Base-by-base conservation (phyloP, 2,113 vertebrate species). In the Pteronura brasiliensis region DNA sequence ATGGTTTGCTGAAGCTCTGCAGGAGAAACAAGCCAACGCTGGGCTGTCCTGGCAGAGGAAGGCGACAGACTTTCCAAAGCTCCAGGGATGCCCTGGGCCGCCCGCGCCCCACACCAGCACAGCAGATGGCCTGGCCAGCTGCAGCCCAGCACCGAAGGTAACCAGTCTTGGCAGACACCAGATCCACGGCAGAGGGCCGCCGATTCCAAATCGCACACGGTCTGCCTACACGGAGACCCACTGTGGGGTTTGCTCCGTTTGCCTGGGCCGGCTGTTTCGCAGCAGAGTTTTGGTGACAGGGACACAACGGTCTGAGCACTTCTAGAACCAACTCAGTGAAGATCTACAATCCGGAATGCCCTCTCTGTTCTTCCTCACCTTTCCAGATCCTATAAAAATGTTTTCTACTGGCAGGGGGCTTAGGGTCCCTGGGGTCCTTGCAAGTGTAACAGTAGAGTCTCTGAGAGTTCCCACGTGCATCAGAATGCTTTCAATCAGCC, bases 261-360 rank as follows among this genome's bases (percentile, higher is more conserved):
- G 82, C 94, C 92, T 96, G 49, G 25, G 0, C 49, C 63, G 67
- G 93, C 76, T 90, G 39, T 81, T 95, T 82, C 76, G 80, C 77
- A 91, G 96, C 9, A 96, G 95, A 90, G 4, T 81, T 89, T 39
- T 80, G 93, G 92, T 74, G 92, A 92, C 96, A 97, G n/a, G 95
- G 18, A 77, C 42, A 39, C 11, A 49, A 59, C 7, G 36, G 0
- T 91, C 97, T 95, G 63, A 98, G 88, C 89, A 85, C 94, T 91
- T 83, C 96, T 84, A 98, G 98, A 98, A 98, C 88, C 96, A 97
- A 96, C 47, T 81, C 92, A 95, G 95, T 42, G 12, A 94, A 98
- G 96, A 97, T 90, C 92, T 96, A 91, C 96, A 97, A 93, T 88
- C 69, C 29, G 25, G 34, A 71, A 76, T 20, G 14, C 18, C 42